Percentiles rank a stretch among this genome's conserved stretches.
phyloP scores from a whole-genome alignment of 2,113 vertebrate species.

The Seriola dumerili region DNA sequence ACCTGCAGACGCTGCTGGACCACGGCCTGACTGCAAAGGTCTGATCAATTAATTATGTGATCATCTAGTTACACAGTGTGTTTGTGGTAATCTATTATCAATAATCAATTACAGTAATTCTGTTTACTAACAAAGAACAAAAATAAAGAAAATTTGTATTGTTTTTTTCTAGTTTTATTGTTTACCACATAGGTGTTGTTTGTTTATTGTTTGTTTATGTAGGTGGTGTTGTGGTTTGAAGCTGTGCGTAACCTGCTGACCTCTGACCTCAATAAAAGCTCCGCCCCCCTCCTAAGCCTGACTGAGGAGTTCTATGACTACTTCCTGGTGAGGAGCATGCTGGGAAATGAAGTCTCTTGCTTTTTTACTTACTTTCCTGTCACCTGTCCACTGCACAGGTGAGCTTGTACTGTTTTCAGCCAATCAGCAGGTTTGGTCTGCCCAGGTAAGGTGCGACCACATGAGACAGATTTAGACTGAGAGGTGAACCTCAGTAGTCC shows the following conservation, averaged over 20 bases:
- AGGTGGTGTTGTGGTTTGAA: slow-evolving; percentile 70
- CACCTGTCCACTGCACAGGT: neutral
- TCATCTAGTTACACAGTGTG: too few species aligned
- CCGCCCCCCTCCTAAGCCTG: slow-evolving; percentile 36
- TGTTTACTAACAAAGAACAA: too few species aligned
- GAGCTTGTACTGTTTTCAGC: neutral
- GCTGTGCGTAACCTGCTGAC: slow-evolving; percentile 33
- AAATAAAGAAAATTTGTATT: too few species aligned
- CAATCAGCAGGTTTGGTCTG: neutral
- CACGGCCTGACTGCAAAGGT: slow-evolving; percentile 28
- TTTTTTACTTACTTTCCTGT: neutral
- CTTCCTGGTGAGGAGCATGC: slow-evolving; percentile 65
- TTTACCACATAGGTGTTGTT: slow-evolving; percentile 28
- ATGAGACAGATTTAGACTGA: too few species aligned
- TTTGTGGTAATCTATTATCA: neutral
- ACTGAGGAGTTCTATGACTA: slow-evolving; percentile 63
- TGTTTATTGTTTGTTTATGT: neutral
- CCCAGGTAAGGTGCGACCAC: neutral
- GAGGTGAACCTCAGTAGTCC: too few species aligned
- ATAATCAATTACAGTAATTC: neutral
- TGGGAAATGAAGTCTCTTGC: slow-evolving; percentile 4
- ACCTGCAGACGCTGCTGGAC: slow-evolving; percentile 24
- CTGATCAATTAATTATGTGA: too few species aligned
- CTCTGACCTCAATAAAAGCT: slow-evolving; percentile 46
- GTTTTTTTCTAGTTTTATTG: neutral